Conservation (phyloP, 2,888 invertebrate genomes). For the Heteropelma amictum region DNA sequence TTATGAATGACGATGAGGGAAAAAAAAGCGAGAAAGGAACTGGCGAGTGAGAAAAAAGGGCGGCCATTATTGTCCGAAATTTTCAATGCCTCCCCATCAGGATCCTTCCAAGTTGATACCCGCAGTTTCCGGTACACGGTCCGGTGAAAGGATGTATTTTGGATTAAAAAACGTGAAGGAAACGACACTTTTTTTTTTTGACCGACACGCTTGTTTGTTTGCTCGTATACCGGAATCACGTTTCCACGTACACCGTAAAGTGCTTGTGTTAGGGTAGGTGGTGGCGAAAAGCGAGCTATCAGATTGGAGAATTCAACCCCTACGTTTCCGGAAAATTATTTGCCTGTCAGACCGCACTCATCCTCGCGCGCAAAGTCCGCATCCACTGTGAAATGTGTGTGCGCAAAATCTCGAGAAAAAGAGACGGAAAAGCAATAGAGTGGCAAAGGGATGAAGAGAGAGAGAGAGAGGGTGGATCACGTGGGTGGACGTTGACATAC, state of each 20-base stretch:
- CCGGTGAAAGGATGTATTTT: not conserved
- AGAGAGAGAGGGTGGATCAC: not conserved
- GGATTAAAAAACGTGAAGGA: not conserved
- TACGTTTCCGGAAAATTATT: constrained; percentile 47
- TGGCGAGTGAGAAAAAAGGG: constrained; percentile 50
- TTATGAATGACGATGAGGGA: constrained; percentile 35
- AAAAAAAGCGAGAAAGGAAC: constrained; percentile 4
- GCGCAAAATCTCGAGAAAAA: not conserved
- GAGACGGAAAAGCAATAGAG: not conserved
- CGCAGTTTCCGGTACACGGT: constrained; percentile 37
- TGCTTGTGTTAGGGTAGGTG: no score
- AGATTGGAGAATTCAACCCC: constrained; percentile 53
- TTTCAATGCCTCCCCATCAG: not conserved
- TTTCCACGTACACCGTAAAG: no score
- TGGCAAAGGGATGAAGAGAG: no score
- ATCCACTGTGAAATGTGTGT: constrained; percentile 20
- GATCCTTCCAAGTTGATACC: constrained; percentile 25
- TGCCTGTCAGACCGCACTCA: constrained; percentile 11
- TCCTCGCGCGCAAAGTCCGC: constrained; percentile 28
- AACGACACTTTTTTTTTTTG: constrained; percentile 3
- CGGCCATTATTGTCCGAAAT: constrained; percentile 39
- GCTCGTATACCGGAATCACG: constrained; percentile 20
- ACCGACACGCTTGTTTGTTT: constrained; percentile 31
- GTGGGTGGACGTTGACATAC: constrained; percentile 17
- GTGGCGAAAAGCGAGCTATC: constrained; percentile 33